These are phyloP conservation scores for Apostichopus leukothele DNA, from an alignment of 53 echinoderm and acorn worm genomes.

Conservation along the genomic window DNA sequence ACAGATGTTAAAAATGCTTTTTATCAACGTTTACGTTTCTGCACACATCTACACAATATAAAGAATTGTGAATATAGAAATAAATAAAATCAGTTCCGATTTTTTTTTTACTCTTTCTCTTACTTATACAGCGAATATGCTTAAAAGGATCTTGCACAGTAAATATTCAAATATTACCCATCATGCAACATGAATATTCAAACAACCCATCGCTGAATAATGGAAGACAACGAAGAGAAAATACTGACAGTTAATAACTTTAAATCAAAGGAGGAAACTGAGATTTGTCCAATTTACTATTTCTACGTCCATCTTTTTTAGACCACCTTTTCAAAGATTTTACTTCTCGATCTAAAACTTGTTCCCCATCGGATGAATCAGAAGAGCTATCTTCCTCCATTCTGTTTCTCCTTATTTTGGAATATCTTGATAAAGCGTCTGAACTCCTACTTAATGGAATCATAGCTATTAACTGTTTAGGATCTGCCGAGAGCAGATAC, in stretches of 20 bases:
- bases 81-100: too few species aligned
- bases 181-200: too few species aligned
- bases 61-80: too few species aligned
- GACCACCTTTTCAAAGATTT: neutral
- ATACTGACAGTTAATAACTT: neutral
- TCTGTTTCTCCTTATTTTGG: constrained; percentile 14
- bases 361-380: neutral
- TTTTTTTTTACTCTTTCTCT: too few species aligned
- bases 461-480: constrained; percentile 2
- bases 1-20: too few species aligned
- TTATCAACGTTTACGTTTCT: too few species aligned
- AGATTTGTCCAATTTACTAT: neutral
- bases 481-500: constrained; percentile 39
- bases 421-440: constrained; percentile 14
- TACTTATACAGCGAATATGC: too few species aligned
- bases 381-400: neutral
- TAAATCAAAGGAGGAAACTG: constrained; percentile 29
- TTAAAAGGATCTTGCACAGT: too few species aligned
- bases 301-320: neutral
- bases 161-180: too few species aligned
- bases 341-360: neutral
- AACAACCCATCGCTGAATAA: neutral
- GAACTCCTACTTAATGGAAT: constrained; percentile 42
- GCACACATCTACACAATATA: too few species aligned
- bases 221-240: neutral